Evolutionary conservation across 1,140 invertebrate species (phyloP).

Genomic region (Nomia melanderi): DNA sequence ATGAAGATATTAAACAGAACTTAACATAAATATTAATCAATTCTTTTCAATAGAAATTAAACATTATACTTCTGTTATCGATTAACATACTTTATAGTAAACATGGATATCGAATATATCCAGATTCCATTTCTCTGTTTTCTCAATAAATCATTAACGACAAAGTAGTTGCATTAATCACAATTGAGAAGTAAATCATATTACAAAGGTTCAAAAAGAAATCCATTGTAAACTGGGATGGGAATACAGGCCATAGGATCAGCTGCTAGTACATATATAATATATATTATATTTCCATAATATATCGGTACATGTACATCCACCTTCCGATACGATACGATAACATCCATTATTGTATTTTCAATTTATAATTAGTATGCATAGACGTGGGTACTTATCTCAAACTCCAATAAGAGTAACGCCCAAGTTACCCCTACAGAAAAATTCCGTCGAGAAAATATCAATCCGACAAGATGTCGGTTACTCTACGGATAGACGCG

Average conservation of each 20-base stretch:
- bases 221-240: background rate
- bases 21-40: no score
- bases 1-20: no score
- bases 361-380: constrained; percentile 60
- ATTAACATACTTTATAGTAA: no score
- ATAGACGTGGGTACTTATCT: constrained; percentile 55
- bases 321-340: constrained; percentile 71
- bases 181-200: no score
- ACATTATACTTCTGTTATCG: no score
- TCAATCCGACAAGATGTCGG: constrained; percentile 19
- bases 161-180: no score
- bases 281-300: constrained; percentile 72
- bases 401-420: constrained; percentile 36
- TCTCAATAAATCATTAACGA: no score
- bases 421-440: background rate
- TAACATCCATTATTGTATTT: constrained; percentile 69
- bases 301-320: constrained; percentile 73
- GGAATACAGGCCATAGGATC: constrained; percentile 13
- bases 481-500: constrained; percentile 22
- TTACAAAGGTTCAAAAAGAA: no score
- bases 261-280: constrained; percentile 61
- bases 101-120: no score
- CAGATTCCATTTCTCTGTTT: no score
- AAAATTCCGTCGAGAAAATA: background rate
- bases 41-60: no score